A percentile compares a stretch with the other conserved stretches of the same genome.
phyloP scores from a whole-genome alignment of 2,113 vertebrate genomes.

The Pungitius pungitius region DNA sequence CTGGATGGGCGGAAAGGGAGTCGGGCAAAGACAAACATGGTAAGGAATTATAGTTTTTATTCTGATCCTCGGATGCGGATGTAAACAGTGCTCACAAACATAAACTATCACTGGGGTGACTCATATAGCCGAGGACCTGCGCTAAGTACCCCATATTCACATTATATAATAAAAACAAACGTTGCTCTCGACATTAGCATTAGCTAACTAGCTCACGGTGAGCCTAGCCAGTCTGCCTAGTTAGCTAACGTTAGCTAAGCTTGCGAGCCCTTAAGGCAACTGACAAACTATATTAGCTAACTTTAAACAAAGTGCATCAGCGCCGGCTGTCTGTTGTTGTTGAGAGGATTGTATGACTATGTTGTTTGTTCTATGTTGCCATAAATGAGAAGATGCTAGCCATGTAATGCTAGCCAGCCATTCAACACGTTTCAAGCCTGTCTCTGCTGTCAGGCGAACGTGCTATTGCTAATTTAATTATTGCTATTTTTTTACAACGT shows the following conservation, averaged over 20 bases:
- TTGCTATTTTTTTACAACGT: not conserved
- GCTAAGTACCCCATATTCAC: not conserved
- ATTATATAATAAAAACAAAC: constrained; percentile 37
- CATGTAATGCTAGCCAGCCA: not conserved
- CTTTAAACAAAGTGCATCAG: not conserved
- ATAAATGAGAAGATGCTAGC: not conserved
- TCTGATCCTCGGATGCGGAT: not conserved
- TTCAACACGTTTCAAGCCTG: not conserved
- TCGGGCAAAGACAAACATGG: constrained; percentile 83
- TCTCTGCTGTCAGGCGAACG: constrained; percentile 31
- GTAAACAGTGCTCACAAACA: not conserved
- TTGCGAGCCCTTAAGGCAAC: constrained; percentile 22
- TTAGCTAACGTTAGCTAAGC: constrained; percentile 53
- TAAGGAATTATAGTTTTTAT: constrained; percentile 55
- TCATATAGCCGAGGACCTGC: not conserved
- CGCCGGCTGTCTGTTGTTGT: not conserved
- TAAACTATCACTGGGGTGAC: rapidly evolving
- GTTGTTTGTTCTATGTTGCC: not conserved
- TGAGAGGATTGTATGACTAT: rapidly evolving
- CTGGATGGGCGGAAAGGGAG: constrained; percentile 80
- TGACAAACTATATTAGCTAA: not conserved
- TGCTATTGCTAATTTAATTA: constrained; percentile 13
- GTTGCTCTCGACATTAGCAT: constrained; percentile 52
- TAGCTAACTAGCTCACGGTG: constrained; percentile 51
- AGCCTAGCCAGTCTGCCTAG: constrained; percentile 31